Conservation (phyloP, 2,113 vertebrate genomes). For the Rhabdornis inornatus region DNA sequence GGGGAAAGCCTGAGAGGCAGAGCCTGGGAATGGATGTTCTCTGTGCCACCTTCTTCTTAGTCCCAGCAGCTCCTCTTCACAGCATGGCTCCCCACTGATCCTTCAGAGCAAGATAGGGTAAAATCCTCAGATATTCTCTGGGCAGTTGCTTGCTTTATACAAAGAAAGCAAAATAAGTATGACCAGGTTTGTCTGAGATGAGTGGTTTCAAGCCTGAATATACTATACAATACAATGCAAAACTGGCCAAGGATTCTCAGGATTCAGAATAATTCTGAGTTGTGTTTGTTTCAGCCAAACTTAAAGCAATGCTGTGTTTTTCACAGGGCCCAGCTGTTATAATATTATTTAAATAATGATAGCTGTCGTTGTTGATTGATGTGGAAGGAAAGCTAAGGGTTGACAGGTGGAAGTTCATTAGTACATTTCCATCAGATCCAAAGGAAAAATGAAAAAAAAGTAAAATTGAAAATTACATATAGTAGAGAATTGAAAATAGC, state of each 20-base stretch:
- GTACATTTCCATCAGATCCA: not conserved
- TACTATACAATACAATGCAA: not conserved
- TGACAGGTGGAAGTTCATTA: not conserved
- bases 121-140: not conserved
- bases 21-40: not conserved
- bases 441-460: not conserved
- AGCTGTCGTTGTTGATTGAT: not conserved
- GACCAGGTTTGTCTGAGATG: not conserved
- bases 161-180: not conserved
- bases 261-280: not conserved
- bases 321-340: not conserved
- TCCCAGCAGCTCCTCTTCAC: not conserved
- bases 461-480: not conserved
- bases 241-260: not conserved
- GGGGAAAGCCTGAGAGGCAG: not conserved
- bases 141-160: not conserved
- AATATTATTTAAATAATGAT: not conserved
- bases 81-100: not conserved
- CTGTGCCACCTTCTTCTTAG: not conserved
- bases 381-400: not conserved
- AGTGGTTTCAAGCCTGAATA: not conserved
- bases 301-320: not conserved
- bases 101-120: not conserved
- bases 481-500: not conserved
- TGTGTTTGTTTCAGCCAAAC: not conserved